Evolutionary conservation across 2,113 vertebrate genomes (phyloP), one percentile per base, ranked within the genome.

Genomic region (Neofelis nebulosa): DNA sequence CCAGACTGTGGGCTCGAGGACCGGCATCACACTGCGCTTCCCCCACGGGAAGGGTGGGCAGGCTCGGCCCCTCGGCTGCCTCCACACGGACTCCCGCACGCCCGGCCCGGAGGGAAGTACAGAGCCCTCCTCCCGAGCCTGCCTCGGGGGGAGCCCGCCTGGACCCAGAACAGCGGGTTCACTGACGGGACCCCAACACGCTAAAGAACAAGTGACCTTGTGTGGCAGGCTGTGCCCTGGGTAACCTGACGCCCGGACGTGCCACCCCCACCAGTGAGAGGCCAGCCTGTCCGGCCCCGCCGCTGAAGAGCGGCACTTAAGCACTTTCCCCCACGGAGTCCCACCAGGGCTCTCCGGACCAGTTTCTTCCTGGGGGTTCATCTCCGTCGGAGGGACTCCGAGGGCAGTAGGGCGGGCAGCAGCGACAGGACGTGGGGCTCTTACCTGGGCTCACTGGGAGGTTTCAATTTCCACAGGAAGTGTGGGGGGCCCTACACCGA

Each of bases 111-210:
- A 38, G 10, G 69, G 19, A 71, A 36, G 69, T 4, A 11, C 27
- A 50, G 25, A 69, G 71, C 25, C 50, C 57, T 13, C 21, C 18
- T 7, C 11, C 21, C 7, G 45, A 27, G 50, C 25, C 55, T 78
- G 52, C 68, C 41, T 13, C 2, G 0, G 38, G 33, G 19, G 52
- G 68, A 65, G 36, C 65, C 14, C 4, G 2, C 41, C 4, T 0
- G n/a, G 23, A 68, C 38, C 38, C 4, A 4, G 21, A 38, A 23
- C 1, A 48, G 33, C 4, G 2, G 65, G 63, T 21, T 36, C 84
- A 12, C 38, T 0, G 50, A 27, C 12, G 21, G 31, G n/a, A 31
- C 33, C 38, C 69, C 10, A n/a, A 25, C 2, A 52, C 0, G 0
- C 29, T 88, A 16, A 74, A 63, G 12, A 61, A 29, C 25, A 89